Evolutionary conservation across 1,140 invertebrate genomes (phyloP).

Genomic region (Drosophila tani): DNA sequence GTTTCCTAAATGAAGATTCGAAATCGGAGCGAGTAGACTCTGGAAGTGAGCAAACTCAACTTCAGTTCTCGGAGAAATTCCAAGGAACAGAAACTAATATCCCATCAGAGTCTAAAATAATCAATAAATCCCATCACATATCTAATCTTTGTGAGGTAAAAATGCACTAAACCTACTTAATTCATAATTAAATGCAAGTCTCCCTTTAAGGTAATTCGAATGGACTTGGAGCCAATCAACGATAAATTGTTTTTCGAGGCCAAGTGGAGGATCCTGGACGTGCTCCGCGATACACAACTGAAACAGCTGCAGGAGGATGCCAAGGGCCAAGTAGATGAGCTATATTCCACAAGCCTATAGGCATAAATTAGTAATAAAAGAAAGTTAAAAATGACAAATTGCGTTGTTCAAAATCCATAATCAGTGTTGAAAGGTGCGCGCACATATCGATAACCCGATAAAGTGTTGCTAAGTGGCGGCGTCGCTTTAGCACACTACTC

Average conservation of each 20-base stretch:
- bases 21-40: slow-evolving; percentile 3
- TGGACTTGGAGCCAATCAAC: slow-evolving; percentile 9
- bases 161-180: background rate
- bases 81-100: background rate
- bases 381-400: background rate
- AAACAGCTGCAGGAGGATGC: slow-evolving; percentile 10
- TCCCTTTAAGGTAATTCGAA: slow-evolving; percentile 5
- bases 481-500: slow-evolving; percentile 45
- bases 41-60: background rate
- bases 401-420: background rate
- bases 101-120: background rate
- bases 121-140: slow-evolving; percentile 9
- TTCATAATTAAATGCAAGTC: background rate
- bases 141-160: background rate
- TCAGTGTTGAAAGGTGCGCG: slow-evolving; percentile 2
- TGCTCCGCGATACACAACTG: slow-evolving; percentile 36
- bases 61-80: background rate
- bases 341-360: background rate
- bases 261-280: slow-evolving; percentile 23
- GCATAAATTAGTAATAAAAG: background rate
- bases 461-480: slow-evolving; percentile 18
- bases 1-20: background rate
- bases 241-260: slow-evolving; percentile 19
- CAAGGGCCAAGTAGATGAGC: background rate
- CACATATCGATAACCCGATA: slow-evolving; percentile 39